Evolutionary conservation across 2,113 vertebrate species (phyloP).

Genomic region (Scortum barcoo): DNA sequence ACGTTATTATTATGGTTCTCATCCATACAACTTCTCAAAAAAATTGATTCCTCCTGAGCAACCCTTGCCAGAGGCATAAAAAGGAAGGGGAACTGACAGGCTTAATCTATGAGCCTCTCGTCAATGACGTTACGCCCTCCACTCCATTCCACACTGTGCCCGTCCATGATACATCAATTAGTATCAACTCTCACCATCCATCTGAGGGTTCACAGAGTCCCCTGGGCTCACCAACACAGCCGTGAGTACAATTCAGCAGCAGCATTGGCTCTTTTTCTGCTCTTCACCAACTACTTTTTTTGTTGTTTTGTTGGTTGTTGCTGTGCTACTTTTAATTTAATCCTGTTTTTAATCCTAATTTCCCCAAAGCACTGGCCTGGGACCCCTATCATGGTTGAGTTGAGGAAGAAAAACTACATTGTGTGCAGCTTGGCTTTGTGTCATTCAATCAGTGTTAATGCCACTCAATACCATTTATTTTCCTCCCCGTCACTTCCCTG

Average conservation of each 20-base stretch:
- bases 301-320: conserved; percentile 38
- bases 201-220: conserved; percentile 49
- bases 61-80: conserved; percentile 69
- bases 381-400: conserved; percentile 45
- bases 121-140: conserved; percentile 76
- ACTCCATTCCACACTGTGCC: conserved; percentile 66
- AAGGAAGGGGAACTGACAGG: conserved; percentile 75
- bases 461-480: conserved; percentile 17
- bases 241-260: conserved; percentile 28
- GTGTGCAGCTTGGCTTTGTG: conserved; percentile 44
- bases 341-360: conserved; percentile 62
- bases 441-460: conserved; percentile 43
- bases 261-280: conserved; percentile 17
- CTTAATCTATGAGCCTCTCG: conserved; percentile 73
- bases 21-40: conserved; percentile 61
- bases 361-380: conserved; percentile 55
- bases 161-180: conserved; percentile 73
- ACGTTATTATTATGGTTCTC: conserved; percentile 73
- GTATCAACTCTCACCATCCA: conserved; percentile 62
- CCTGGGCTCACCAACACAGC: conserved; percentile 27
- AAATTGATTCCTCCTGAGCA: conserved; percentile 70
- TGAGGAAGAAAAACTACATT: conserved; percentile 39
- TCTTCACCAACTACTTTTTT: conserved; percentile 31
- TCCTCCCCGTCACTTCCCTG: background rate
- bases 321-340: conserved; percentile 60